Evolutionary conservation across 2,888 invertebrate species (phyloP).

Genomic region (Drosophila buzzatii): DNA sequence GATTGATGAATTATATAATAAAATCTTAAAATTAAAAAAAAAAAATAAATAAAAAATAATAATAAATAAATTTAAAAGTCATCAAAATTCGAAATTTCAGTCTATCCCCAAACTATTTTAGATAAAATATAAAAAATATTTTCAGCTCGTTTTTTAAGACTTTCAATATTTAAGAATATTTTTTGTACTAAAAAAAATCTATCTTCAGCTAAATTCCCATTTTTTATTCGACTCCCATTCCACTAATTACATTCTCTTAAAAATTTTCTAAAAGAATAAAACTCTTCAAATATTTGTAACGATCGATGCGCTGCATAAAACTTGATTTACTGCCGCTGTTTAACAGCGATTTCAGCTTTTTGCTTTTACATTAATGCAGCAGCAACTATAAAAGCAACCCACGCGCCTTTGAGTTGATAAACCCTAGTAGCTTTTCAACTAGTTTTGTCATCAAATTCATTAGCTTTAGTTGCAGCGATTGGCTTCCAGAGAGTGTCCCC

Average conservation of each 20-base stretch:
- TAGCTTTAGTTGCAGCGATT: slow-evolving; percentile 47
- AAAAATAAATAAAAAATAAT: too few species aligned
- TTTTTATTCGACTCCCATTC: neutral
- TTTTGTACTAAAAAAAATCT: neutral
- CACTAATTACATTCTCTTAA: neutral
- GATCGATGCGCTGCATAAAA: neutral
- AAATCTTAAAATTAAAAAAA: too few species aligned
- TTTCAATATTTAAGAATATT: neutral
- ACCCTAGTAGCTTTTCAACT: slow-evolving; percentile 68
- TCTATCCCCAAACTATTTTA: too few species aligned
- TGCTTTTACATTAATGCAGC: neutral
- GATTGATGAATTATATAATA: too few species aligned
- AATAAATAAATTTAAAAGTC: too few species aligned
- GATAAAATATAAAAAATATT: too few species aligned
- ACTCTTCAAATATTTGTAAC: neutral
- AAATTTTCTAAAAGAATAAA: neutral
- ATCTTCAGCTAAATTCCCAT: neutral
- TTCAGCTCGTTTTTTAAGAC: too few species aligned
- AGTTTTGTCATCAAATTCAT: slow-evolving; percentile 79
- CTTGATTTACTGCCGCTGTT: slow-evolving; percentile 8
- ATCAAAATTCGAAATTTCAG: too few species aligned
- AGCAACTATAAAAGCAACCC: slow-evolving; percentile 47
- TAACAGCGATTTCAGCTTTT: neutral
- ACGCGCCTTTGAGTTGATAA: slow-evolving; percentile 25
- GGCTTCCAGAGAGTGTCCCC: slow-evolving; percentile 7